These are phyloP conservation scores for Danio tinwini DNA, from an alignment of 2,797 vertebrate genomes.

Conservation along the genomic window DNA sequence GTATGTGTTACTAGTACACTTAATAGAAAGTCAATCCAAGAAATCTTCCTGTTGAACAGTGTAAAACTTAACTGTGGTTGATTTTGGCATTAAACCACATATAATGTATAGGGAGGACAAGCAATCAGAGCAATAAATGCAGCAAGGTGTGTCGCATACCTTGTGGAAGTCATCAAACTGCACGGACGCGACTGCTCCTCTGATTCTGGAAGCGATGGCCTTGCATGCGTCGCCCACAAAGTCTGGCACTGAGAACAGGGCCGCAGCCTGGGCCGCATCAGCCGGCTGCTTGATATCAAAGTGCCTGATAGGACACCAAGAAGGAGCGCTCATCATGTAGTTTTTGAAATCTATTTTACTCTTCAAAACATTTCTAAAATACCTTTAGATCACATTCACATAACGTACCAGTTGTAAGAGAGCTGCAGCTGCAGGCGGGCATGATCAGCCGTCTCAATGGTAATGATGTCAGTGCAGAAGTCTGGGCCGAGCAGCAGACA, in stretches of 20 bases:
- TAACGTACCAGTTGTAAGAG: constrained; percentile 88
- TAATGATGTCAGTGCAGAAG: constrained; percentile 91
- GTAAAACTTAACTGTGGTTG: no score
- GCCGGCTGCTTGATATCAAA: constrained; percentile 76
- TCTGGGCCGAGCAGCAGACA: constrained; percentile 91
- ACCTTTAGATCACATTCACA: background rate
- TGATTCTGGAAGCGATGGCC: constrained; percentile 86
- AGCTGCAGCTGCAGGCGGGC: constrained; percentile 92
- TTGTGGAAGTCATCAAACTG: constrained; percentile 95
- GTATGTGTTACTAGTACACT: no score
- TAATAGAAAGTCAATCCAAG: no score
- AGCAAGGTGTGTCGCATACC: constrained; percentile 64
- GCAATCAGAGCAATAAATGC: background rate
- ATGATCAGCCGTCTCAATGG: constrained; percentile 91
- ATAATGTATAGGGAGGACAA: background rate
- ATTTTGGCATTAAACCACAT: background rate
- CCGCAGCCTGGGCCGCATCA: constrained; percentile 58
- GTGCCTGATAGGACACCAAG: constrained; percentile 75
- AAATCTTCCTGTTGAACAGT: no score
- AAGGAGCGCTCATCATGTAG: background rate
- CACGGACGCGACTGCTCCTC: constrained; percentile 88
- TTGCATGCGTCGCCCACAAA: constrained; percentile 91
- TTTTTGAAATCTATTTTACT: background rate
- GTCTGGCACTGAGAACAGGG: constrained; percentile 87
- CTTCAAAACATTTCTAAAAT: background rate